Base-by-base conservation (phyloP, 2,888 invertebrate genomes). In the Drosophila mimica region DNA sequence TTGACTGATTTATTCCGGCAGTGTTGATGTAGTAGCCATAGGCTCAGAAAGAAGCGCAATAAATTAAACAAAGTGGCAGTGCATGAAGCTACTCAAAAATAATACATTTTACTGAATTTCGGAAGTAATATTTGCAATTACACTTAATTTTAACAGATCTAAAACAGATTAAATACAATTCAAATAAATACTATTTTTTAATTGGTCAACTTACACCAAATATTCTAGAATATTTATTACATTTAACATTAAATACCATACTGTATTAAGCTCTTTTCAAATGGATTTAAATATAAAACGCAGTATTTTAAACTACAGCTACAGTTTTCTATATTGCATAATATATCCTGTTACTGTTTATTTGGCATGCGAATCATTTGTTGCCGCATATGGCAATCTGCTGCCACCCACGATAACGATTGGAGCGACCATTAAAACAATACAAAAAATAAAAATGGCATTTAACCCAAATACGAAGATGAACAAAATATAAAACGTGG, bases 381-480 rank as follows among this genome's bases (percentile, higher is more conserved):
- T 17, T 20, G 34, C 30, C 63, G n/a, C 20, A 74, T 74, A 61
- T 64, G 61, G 70, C 38, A 25, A 60, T n/a, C 48, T 60, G 60
- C 52, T 61, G 68, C 48, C 75, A 67, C 69, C 80, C 71, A 70
- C 75, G 34, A 68, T 60, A 54, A 59, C 63, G 64, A 67, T 75
- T 77, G 70, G 69, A 73, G 71, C 72, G 69, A 59, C 70, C 69
- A 82, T 81, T 82, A 70, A 17, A n/a, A 17, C 4, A 53, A 25
- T 8, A 33, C 2, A 20, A 9, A 54, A 28, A 13, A 77, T 72
- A 83, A 74, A 46, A 25, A 15, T 82, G 62, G 33, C 79, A 74
- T 81, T 88, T 88, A 86, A 88, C 88, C 88, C 82, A 88, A 88
- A 88, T 85, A 79, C 83, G 72, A 69, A 73, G 71, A 70, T 59